Conservation (phyloP, 2,888 invertebrate species). For the Macrosiphum euphorbiae region DNA sequence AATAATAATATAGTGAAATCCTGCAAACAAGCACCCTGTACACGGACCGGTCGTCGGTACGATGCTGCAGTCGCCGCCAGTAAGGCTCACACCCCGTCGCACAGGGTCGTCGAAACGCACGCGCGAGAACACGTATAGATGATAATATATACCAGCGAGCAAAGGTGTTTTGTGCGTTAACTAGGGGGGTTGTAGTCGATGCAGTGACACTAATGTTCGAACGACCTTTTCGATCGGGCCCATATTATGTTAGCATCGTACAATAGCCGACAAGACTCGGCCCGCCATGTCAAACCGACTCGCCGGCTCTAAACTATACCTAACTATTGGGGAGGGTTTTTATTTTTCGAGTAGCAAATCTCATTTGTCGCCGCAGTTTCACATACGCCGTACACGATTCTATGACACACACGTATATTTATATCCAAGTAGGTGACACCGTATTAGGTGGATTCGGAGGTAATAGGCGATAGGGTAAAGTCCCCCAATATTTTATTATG, state of each 20-base stretch:
- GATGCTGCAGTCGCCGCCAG: neutral
- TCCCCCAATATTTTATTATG: neutral
- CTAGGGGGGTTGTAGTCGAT: neutral
- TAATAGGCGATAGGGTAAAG: neutral
- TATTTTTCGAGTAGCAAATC: constrained; percentile 20
- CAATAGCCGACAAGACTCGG: neutral
- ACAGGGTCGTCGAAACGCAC: neutral
- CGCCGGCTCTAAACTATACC: neutral
- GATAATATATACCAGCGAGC: neutral
- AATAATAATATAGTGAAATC: neutral
- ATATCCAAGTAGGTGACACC: neutral
- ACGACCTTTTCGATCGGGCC: constrained; percentile 15
- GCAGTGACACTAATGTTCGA: constrained; percentile 26
- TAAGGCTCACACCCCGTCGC: neutral
- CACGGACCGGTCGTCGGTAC: neutral
- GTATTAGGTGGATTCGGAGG: neutral
- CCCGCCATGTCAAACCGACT: neutral
- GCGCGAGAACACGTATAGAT: neutral
- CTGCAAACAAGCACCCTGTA: neutral
- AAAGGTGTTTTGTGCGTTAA: constrained; percentile 49
- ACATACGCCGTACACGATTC: neutral
- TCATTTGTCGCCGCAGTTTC: constrained; percentile 39
- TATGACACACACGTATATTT: neutral
- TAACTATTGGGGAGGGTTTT: neutral
- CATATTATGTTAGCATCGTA: neutral